Evolutionary conservation across 2,113 vertebrate genomes (phyloP), one percentile per base, ranked within the genome.

Genomic region (Dicerorhinus sumatrensis): DNA sequence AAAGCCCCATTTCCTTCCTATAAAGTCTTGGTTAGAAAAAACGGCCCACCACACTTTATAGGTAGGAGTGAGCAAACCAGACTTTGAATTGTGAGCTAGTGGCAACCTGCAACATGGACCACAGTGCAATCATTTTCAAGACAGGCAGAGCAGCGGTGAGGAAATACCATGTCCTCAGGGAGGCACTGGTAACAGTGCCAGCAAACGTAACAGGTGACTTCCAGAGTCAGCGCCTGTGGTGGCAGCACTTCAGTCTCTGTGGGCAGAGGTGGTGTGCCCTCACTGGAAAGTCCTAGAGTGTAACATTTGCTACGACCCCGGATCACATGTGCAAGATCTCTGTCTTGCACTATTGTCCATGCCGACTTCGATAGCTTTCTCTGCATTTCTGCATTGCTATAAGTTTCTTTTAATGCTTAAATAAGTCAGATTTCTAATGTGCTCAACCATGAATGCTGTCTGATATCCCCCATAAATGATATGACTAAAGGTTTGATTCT

Each of bases 201-300:
- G 70, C 7, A 83, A n/a, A 33, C 0, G 0, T 14, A 18, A 48
- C 13, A 29, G 8, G 8, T 1, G 18, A 14, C 33, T n/a, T 54
- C 4, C 39, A 58, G 10, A 14, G 2, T 58, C 25, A 29, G 4
- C 12, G 20, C 62, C 70, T 17, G 2, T 73, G 8, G 2, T 29
- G 17, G 23, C 21, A 27, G 46, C 58, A 17, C 13, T 42, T 42
- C 10, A 27, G 3, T 72, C 21, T 95, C 69, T 75, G 25, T 18
- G 3, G 16, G 8, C 21, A 42, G 33, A 75, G n/a, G 5, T 56
- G 27, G 7, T 54, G 20, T 54, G 56, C 25, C 9, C 21, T 42
- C 21, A 48, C 17, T 2, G 12, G 11, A 17, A 31, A 5, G 56
- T 31, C 42, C 25, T 39, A 36, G 20, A 3, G 1, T 6, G 46